These are phyloP conservation scores for Hyposmocoma kahamanoa DNA, from an alignment of 1,140 invertebrate genomes.

Conservation along the genomic window DNA sequence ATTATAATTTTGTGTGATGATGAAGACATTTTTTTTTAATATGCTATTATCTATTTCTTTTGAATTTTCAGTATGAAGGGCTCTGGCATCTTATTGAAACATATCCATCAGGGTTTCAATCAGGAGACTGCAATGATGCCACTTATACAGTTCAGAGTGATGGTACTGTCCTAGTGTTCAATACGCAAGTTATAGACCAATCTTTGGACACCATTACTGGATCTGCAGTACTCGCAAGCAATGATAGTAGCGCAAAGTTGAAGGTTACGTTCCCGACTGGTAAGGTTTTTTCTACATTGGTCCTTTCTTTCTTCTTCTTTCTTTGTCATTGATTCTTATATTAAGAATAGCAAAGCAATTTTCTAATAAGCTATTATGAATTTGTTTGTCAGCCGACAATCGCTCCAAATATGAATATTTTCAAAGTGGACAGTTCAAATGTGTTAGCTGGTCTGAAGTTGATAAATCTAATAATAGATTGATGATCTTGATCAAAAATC, in stretches of 20 bases:
- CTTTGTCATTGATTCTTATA: constrained; percentile 24
- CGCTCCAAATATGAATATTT: no score
- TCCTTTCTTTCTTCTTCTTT: constrained; percentile 1
- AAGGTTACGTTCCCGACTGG: constrained; percentile 33
- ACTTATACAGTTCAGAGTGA: constrained; percentile 19
- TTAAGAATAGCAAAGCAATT: no score
- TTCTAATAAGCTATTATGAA: no score
- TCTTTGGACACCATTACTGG: constrained; percentile 27
- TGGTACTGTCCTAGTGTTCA: constrained; percentile 27
- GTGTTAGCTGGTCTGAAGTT: no score
- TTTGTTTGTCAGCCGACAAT: no score
- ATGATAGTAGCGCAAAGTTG: constrained; percentile 30
- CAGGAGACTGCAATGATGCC: constrained; percentile 37
- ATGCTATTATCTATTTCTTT: no score
- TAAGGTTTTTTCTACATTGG: constrained; percentile 18
- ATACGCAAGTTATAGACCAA: constrained; percentile 40
- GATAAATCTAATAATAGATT: no score
- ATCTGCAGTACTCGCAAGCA: constrained; percentile 23
- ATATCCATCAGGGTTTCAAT: constrained; percentile 37
- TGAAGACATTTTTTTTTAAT: no score
- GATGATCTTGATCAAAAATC: no score
- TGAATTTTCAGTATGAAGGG: constrained; percentile 42
- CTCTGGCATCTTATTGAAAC: constrained; percentile 46
- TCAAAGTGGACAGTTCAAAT: no score
- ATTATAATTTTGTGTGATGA: no score